phyloP scores from a whole-genome alignment of 2,797 vertebrate genomes.

The Enteromius radiatus region DNA sequence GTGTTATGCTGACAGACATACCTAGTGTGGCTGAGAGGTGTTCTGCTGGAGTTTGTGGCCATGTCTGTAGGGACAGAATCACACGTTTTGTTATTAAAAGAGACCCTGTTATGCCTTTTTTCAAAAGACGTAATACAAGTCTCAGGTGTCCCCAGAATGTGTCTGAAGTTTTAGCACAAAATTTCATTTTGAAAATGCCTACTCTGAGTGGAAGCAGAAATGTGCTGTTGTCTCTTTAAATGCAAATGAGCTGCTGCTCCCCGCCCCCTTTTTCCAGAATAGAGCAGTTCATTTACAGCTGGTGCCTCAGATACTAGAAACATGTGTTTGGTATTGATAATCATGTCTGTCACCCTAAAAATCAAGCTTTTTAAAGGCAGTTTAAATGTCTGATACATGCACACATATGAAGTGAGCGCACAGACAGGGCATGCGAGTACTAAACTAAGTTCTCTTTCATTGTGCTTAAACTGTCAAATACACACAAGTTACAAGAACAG shows the following conservation, averaged over 20 bases:
- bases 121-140: not conserved
- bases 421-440: too few relatives aligned
- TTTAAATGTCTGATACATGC: too few relatives aligned
- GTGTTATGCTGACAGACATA: not conserved
- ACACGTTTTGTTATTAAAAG: not conserved
- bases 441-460: too few relatives aligned
- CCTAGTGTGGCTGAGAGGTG: constrained; percentile 55
- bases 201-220: not conserved
- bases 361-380: too few relatives aligned
- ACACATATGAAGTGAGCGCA: too few relatives aligned
- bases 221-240: not conserved
- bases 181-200: not conserved
- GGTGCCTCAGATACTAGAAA: too few relatives aligned
- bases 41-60: constrained; percentile 55
- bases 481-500: not conserved
- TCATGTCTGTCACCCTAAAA: too few relatives aligned
- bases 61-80: constrained; percentile 52
- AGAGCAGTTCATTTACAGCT: not conserved
- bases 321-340: too few relatives aligned
- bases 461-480: not conserved
- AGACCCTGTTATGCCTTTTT: not conserved
- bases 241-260: not conserved
- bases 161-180: not conserved
- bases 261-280: not conserved
- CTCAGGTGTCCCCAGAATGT: not conserved